These are phyloP conservation scores for Caenorhabditis imperialis DNA, from an alignment of 2,888 invertebrate species.

Conservation along the genomic window DNA sequence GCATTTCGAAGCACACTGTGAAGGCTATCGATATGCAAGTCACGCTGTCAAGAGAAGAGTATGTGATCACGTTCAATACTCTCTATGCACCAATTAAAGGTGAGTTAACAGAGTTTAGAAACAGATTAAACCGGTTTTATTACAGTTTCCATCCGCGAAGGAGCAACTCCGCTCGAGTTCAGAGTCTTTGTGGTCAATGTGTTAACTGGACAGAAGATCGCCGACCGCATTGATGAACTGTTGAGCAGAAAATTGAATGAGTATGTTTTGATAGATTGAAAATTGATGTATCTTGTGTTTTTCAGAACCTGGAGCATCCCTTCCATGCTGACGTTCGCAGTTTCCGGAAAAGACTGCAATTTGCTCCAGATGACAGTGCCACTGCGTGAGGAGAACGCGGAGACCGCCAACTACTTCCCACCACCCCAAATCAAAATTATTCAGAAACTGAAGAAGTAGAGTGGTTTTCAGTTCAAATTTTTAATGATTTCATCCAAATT, in stretches of 20 bases:
- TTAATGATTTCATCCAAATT: too few relatives aligned
- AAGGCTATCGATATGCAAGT: conserved; percentile 19
- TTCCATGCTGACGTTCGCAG: conserved; percentile 8
- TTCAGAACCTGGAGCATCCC: conserved; percentile 37
- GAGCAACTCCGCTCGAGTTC: background rate
- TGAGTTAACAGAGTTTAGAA: background rate
- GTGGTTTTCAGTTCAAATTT: too few relatives aligned
- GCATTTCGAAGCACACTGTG: background rate
- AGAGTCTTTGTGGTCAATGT: conserved; percentile 22
- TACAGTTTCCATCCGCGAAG: conserved; percentile 23
- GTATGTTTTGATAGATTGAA: background rate
- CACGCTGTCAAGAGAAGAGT: background rate
- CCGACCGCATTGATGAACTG: conserved; percentile 16
- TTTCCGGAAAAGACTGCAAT: conserved; percentile 11
- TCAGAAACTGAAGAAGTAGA: background rate
- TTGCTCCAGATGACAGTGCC: conserved; percentile 13
- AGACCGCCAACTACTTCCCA: background rate
- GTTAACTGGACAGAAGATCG: conserved; percentile 2
- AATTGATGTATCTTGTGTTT: background rate
- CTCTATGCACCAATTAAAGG: conserved; percentile 17
- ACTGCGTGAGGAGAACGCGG: conserved; percentile 16
- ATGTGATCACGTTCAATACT: conserved; percentile 9
- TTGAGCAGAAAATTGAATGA: conserved; percentile 31
- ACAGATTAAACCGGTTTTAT: too few relatives aligned
- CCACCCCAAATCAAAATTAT: background rate